Percentiles rank a stretch among this genome's conserved stretches.
Evolutionary conservation across 2,113 vertebrate genomes (phyloP).

Genomic region (Notarius quadriscutis): DNA sequence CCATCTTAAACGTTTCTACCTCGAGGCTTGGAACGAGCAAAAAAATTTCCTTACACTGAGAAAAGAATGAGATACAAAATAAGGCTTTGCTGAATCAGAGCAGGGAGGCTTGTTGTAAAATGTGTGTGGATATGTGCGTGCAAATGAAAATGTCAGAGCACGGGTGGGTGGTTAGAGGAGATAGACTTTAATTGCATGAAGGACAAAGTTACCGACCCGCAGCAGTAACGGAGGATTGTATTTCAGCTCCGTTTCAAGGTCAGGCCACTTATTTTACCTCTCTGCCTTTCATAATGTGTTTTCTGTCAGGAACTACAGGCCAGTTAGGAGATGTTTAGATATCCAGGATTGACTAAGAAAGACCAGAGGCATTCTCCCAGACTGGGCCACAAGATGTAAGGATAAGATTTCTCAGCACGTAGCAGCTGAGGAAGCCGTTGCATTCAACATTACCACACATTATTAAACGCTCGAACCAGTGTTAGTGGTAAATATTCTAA

Average conservation of each 20-base stretch:
- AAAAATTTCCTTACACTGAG: neutral
- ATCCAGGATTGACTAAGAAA: slow-evolving; percentile 30
- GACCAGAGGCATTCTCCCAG: neutral
- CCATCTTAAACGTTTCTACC: slow-evolving; percentile 12
- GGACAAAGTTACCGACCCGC: slow-evolving; percentile 78
- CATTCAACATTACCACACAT: slow-evolving; percentile 10
- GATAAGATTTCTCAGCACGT: slow-evolving; percentile 1
- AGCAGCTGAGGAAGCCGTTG: neutral
- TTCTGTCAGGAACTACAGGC: slow-evolving; percentile 66
- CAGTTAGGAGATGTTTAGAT: slow-evolving; percentile 43
- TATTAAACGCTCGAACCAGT: neutral
- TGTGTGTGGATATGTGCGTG: slow-evolving; percentile 36
- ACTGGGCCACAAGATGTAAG: neutral
- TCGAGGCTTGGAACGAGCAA: slow-evolving; percentile 5
- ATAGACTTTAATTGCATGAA: slow-evolving; percentile 77
- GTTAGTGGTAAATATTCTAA: slow-evolving; percentile 31
- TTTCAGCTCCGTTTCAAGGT: slow-evolving; percentile 79
- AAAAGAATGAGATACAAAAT: neutral
- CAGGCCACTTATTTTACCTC: slow-evolving; percentile 79
- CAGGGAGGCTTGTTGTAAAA: slow-evolving; percentile 8
- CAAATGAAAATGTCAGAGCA: slow-evolving; percentile 46
- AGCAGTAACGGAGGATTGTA: slow-evolving; percentile 77
- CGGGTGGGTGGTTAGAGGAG: slow-evolving; percentile 42
- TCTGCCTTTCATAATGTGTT: slow-evolving; percentile 77
- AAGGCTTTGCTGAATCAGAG: slow-evolving; percentile 7